These are phyloP conservation scores for Blomia tropicalis DNA, from an alignment of 2,888 invertebrate species.

Conservation along the genomic window DNA sequence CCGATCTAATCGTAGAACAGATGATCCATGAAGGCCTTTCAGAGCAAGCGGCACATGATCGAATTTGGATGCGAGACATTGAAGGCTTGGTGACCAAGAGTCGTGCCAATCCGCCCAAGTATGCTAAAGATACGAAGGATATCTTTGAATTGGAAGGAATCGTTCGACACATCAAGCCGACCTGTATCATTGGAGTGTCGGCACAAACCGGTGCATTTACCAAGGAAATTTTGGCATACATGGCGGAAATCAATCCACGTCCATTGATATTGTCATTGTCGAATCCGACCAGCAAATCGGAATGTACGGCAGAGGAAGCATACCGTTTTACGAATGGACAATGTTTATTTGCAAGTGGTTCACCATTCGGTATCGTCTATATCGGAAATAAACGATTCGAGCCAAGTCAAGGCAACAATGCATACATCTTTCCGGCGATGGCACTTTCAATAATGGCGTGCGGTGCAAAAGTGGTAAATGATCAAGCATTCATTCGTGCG, in stretches of 20 bases:
- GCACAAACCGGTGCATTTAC: slow-evolving; percentile 90
- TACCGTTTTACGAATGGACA: slow-evolving; percentile 72
- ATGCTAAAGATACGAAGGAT: slow-evolving; percentile 59
- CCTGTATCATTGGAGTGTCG: slow-evolving; percentile 88
- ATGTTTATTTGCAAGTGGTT: slow-evolving; percentile 85
- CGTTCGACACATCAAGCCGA: slow-evolving; percentile 62
- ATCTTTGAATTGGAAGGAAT: slow-evolving; percentile 63
- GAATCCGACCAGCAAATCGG: slow-evolving; percentile 94
- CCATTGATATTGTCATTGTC: slow-evolving; percentile 95
- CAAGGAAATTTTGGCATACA: slow-evolving; percentile 59
- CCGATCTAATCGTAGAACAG: slow-evolving; percentile 73
- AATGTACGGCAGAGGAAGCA: slow-evolving; percentile 97
- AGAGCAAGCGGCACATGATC: slow-evolving; percentile 55
- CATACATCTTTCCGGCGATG: slow-evolving; percentile 88
- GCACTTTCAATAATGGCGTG: slow-evolving; percentile 87
- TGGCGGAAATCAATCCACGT: slow-evolving; percentile 63
- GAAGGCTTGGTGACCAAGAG: slow-evolving; percentile 64
- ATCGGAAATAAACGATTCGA: slow-evolving; percentile 59
- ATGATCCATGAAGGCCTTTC: slow-evolving; percentile 69
- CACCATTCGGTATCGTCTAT: slow-evolving; percentile 75
- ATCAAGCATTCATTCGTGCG: slow-evolving; percentile 80
- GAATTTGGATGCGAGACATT: slow-evolving; percentile 91
- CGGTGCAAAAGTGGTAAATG: slow-evolving; percentile 69
- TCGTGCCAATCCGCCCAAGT: slow-evolving; percentile 52
- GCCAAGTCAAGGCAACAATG: slow-evolving; percentile 94